phyloP scores from a whole-genome alignment of 2,113 vertebrate genomes.

The Solea solea region DNA sequence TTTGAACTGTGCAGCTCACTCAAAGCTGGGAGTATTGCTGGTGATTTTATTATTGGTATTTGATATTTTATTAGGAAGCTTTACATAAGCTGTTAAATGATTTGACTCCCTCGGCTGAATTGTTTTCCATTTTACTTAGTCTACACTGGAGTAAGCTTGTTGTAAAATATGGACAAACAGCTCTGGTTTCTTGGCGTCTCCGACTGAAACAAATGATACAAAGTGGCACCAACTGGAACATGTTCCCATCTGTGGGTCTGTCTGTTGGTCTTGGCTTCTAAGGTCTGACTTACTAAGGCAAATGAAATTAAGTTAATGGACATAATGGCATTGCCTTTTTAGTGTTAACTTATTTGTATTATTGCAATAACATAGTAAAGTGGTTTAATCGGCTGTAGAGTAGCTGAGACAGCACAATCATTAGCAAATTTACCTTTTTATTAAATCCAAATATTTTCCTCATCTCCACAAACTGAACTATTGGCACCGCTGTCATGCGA shows the following conservation, averaged over 20 bases:
- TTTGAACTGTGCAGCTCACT: slow-evolving; percentile 38
- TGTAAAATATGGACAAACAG: slow-evolving; percentile 11
- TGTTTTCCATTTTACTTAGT: slow-evolving; percentile 48
- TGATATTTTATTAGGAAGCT: slow-evolving; percentile 54
- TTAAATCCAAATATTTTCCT: neutral
- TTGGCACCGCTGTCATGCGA: too few relatives aligned
- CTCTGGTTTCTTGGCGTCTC: slow-evolving; percentile 51
- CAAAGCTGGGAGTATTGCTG: slow-evolving; percentile 3
- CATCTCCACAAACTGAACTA: too few relatives aligned
- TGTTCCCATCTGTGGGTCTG: slow-evolving; percentile 20
- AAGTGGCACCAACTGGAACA: slow-evolving; percentile 42
- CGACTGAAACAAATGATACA: slow-evolving; percentile 61
- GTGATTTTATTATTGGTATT: slow-evolving; percentile 39
- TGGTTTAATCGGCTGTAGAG: neutral
- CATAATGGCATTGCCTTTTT: slow-evolving; percentile 8
- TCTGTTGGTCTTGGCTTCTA: slow-evolving; percentile 14
- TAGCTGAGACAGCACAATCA: slow-evolving; percentile 8
- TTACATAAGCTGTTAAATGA: slow-evolving; percentile 55
- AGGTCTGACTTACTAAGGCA: slow-evolving; percentile 12
- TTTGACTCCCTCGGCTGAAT: slow-evolving; percentile 35
- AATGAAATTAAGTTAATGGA: slow-evolving; percentile 24
- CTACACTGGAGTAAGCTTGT: slow-evolving; percentile 20
- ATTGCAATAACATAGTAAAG: neutral
- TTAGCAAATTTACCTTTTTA: neutral
- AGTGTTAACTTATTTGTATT: neutral